phyloP scores from a whole-genome alignment of 2,797 vertebrate genomes.

The Galago senegalensis region DNA sequence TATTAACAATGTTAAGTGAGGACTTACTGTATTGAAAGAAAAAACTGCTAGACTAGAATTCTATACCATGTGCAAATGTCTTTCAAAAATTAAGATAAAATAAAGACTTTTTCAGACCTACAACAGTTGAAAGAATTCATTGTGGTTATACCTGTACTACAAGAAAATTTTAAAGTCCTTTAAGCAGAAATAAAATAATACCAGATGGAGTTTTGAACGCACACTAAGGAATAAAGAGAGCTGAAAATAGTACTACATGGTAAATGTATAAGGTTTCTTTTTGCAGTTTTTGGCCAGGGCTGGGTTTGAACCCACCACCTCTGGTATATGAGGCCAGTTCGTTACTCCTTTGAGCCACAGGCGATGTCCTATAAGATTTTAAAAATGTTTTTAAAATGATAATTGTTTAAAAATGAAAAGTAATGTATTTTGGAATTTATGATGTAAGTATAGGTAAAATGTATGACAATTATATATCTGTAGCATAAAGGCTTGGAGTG shows the following conservation, averaged over 20 bases:
- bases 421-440: neutral
- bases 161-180: neutral
- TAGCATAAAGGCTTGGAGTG: neutral
- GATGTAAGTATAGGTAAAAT: neutral
- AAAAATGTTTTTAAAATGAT: neutral
- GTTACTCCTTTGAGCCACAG: no score
- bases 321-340: no score
- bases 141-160: neutral
- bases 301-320: no score
- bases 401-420: neutral
- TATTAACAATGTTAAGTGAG: neutral
- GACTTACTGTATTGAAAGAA: neutral
- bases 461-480: neutral
- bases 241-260: neutral
- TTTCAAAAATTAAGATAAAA: constrained; percentile 3
- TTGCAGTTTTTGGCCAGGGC: no score
- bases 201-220: neutral
- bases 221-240: neutral
- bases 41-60: neutral
- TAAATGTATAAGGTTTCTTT: neutral
- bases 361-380: neutral
- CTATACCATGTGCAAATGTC: neutral
- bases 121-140: neutral
- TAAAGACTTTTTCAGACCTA: neutral
- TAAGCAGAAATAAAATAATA: neutral